Base-by-base conservation (phyloP, 2,888 invertebrate genomes). In the Muschampia plurimacula region DNA sequence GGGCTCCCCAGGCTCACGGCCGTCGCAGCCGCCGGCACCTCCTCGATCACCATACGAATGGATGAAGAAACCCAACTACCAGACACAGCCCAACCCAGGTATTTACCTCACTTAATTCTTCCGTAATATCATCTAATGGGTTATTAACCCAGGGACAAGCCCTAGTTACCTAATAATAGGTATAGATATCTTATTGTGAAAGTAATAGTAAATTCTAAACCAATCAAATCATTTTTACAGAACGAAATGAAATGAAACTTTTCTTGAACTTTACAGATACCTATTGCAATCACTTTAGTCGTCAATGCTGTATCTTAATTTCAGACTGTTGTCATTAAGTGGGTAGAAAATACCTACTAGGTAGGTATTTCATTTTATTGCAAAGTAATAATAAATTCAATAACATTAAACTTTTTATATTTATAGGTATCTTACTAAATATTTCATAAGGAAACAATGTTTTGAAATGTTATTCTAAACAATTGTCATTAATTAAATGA, bases 31-130 rank as follows among this genome's bases (percentile, higher is more conserved):
- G 82, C 96, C 97, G 62, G 95, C 96, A 55, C 97, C 97, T 41
- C 96, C 96, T 28, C 96, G 97, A 60, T 97, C 97, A 78, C 97
- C 98, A 0, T 98, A 96, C 87, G 98, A 98, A 82, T 98, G 98
- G 98, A 98, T 98, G 96, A 98, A 97, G 89, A 98, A 97, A 88
- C 97, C 97, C 0, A 96, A 97, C 68, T 98, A 98, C 89, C 97
- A 97, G 84, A 96, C 95, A 77, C 97, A 97, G 84, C 97, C 97
- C 2, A 97, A 97, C 89, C 97, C 98, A 92, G 98, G 98, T 98
- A 89, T 65, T 28, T 71, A 71, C 55, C 60, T 52, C 9, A 67
- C 55, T 55, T 22, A 13, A 63, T 69, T 64, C 28, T 2, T 57
- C 28, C 9, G 3, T 10, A 22, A 57, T 22, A 9, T 10, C 15